phyloP scores from a whole-genome alignment of 2,888 invertebrate species.

The Lasioglossum oenotherae region DNA sequence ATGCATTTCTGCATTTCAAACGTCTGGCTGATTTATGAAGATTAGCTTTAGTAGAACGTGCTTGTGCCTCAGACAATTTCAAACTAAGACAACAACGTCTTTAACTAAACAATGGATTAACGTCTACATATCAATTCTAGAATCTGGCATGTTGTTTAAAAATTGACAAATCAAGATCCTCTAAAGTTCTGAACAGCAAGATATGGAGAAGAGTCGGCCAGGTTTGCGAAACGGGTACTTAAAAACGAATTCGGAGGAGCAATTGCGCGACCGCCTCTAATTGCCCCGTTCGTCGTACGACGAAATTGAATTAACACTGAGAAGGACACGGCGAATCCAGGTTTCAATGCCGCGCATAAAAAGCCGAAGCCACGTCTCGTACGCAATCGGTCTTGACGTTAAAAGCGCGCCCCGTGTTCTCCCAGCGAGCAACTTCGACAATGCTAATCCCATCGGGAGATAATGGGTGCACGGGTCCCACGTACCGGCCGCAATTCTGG shows the following conservation, averaged over 20 bases:
- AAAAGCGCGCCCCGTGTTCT: conserved; percentile 57
- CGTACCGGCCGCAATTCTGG: conserved; percentile 77
- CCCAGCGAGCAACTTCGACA: conserved; percentile 69
- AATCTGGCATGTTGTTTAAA: too few species aligned
- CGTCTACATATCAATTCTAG: too few species aligned
- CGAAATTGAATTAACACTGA: conserved; percentile 48
- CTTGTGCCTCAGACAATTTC: too few species aligned
- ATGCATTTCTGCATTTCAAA: too few species aligned
- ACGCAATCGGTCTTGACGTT: conserved; percentile 46
- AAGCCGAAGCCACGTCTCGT: not conserved
- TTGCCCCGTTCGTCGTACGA: conserved; percentile 13
- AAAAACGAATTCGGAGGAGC: not conserved
- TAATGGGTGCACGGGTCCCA: conserved; percentile 76
- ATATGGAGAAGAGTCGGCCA: not conserved
- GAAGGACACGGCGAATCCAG: conserved; percentile 41
- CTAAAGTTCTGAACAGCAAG: too few species aligned
- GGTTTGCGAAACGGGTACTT: not conserved
- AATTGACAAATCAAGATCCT: too few species aligned
- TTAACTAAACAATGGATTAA: too few species aligned
- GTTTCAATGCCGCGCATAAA: conserved; percentile 50
- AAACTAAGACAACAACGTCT: too few species aligned
- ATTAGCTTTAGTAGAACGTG: too few species aligned
- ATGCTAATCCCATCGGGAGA: conserved; percentile 77
- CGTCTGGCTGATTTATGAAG: too few species aligned
- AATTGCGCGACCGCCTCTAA: conserved; percentile 25